Percentiles rank a stretch among this genome's conserved stretches.
Conservation (phyloP, 2,113 vertebrate genomes). For the Stegastes partitus region DNA sequence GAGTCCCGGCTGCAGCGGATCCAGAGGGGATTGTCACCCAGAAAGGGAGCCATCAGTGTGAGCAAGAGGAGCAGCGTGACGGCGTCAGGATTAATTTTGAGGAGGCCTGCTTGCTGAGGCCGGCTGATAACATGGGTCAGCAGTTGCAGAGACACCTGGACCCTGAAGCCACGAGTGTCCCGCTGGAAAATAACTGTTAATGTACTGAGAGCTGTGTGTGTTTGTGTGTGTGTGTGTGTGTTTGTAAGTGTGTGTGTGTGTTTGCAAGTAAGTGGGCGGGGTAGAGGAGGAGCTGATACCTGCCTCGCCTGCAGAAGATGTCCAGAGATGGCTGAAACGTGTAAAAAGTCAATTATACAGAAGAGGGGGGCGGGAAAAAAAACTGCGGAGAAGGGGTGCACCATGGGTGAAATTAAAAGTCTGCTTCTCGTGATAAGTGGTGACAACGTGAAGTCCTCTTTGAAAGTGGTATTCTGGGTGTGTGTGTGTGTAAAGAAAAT, state of each 20-base stretch:
- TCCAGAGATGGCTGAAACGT: constrained; percentile 63
- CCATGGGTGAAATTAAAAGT: constrained; percentile 79
- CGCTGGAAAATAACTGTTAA: constrained; percentile 70
- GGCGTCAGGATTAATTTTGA: constrained; percentile 74
- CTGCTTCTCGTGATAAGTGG: constrained; percentile 58
- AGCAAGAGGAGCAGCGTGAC: constrained; percentile 48
- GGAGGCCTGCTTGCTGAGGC: constrained; percentile 67
- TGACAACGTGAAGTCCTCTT: constrained; percentile 31
- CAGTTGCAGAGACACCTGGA: constrained; percentile 76
- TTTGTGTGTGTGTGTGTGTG: constrained; percentile 20
- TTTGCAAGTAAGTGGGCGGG: background rate
- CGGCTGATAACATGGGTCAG: constrained; percentile 78
- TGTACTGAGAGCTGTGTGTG: constrained; percentile 39
- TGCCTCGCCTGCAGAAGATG: constrained; percentile 59
- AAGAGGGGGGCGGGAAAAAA: background rate
- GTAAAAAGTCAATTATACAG: constrained; percentile 72
- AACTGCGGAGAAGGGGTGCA: constrained; percentile 59
- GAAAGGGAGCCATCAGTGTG: constrained; percentile 56
- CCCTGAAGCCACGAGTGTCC: constrained; percentile 66
- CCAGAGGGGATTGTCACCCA: constrained; percentile 53
- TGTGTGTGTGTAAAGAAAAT: constrained; percentile 5
- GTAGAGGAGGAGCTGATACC: constrained; percentile 19
- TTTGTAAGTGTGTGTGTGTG: constrained; percentile 14
- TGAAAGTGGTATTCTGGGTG: constrained; percentile 8
- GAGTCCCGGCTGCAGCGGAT: constrained; percentile 47